A percentile compares a stretch with the other conserved stretches of the same genome.
phyloP scores from a whole-genome alignment of 2,888 invertebrate genomes.

The Malacosoma neustria region DNA sequence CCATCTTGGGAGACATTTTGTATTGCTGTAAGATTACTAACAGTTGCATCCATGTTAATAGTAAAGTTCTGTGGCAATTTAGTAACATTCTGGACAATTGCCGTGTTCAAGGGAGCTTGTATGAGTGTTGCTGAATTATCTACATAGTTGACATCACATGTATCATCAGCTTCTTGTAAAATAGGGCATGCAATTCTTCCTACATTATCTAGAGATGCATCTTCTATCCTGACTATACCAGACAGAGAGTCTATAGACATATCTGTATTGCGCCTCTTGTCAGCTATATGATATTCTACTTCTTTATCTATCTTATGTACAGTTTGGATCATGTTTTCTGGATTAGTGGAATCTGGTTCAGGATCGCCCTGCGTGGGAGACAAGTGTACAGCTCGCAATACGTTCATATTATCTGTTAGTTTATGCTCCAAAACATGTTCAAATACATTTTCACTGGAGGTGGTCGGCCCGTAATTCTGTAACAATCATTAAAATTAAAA shows the following conservation, averaged over 20 bases:
- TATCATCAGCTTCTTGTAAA: slow-evolving; percentile 56
- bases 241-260: slow-evolving; percentile 59
- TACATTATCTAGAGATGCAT: slow-evolving; percentile 49
- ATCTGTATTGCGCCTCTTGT: slow-evolving; percentile 49
- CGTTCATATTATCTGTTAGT: slow-evolving; percentile 64
- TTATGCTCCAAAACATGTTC: slow-evolving; percentile 62
- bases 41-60: slow-evolving; percentile 63
- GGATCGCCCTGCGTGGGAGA: slow-evolving; percentile 51
- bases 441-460: slow-evolving; percentile 69
- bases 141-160: slow-evolving; percentile 51
- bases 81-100: slow-evolving; percentile 64
- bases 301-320: slow-evolving; percentile 53
- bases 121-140: slow-evolving; percentile 57
- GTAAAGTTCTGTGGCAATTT: slow-evolving; percentile 67
- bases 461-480: slow-evolving; percentile 72
- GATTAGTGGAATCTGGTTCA: slow-evolving; percentile 65
- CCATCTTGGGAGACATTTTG: slow-evolving; percentile 66
- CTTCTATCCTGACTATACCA: slow-evolving; percentile 60
- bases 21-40: slow-evolving; percentile 60
- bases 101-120: slow-evolving; percentile 55
- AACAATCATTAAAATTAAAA: slow-evolving; percentile 29
- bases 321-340: slow-evolving; percentile 61
- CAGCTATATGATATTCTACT: slow-evolving; percentile 57
- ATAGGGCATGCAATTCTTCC: slow-evolving; percentile 56
- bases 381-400: slow-evolving; percentile 53